Conservation (phyloP, 2,888 invertebrate genomes). For the Diogma glabrata region DNA sequence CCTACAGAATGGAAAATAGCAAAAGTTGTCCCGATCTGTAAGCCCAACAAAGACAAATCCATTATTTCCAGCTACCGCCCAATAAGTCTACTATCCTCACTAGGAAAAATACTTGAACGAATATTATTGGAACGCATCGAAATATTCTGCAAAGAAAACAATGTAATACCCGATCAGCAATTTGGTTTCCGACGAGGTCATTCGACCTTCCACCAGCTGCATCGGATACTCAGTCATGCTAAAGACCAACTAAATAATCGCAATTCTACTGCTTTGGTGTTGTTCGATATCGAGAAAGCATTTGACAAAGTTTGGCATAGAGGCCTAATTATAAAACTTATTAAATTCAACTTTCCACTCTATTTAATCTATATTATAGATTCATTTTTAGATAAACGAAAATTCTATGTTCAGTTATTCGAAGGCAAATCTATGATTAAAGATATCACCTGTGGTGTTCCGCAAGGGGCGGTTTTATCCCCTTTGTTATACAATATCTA, state of each 20-base stretch:
- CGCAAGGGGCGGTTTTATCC: slow-evolving; percentile 22
- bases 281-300: slow-evolving; percentile 26
- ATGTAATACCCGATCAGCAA: background rate
- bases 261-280: slow-evolving; percentile 21
- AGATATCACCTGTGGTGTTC: slow-evolving; percentile 22
- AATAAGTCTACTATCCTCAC: slow-evolving; percentile 15
- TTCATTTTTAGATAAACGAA: slow-evolving; percentile 20
- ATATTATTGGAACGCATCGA: slow-evolving; percentile 10
- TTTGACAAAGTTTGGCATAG: slow-evolving; percentile 28
- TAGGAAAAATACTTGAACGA: slow-evolving; percentile 14
- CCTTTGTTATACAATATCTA: slow-evolving; percentile 21
- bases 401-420: slow-evolving; percentile 20
- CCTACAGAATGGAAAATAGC: too few relatives aligned
- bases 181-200: slow-evolving; percentile 20
- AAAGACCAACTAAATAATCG: slow-evolving; percentile 20
- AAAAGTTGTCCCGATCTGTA: too few relatives aligned
- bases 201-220: slow-evolving; percentile 24
- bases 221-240: slow-evolving; percentile 21
- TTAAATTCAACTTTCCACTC: slow-evolving; percentile 17
- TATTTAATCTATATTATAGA: slow-evolving; percentile 19
- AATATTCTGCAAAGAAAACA: background rate
- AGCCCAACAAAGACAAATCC: slow-evolving; percentile 1
- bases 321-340: slow-evolving; percentile 23
- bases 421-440: slow-evolving; percentile 12
- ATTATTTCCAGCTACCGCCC: slow-evolving; percentile 14